These are phyloP conservation scores for Aphodius granarius DNA, from an alignment of 2,888 invertebrate genomes.

Conservation along the genomic window DNA sequence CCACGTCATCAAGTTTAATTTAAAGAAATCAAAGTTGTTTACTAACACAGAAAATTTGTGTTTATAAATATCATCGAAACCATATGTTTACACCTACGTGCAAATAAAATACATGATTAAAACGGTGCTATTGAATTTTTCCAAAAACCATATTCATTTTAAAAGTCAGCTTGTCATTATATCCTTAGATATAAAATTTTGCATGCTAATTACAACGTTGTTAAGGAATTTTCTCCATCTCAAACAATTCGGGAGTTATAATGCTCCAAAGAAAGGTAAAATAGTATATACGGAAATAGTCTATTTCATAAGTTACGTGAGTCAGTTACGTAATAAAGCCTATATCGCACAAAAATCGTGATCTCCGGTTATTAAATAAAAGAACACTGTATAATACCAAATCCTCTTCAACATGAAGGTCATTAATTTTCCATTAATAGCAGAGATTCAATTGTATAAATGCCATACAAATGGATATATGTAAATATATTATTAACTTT, in stretches of 20 bases:
- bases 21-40: background rate
- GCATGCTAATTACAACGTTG: no score
- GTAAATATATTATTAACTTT: no score
- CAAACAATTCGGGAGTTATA: no score
- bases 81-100: background rate
- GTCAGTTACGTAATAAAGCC: no score
- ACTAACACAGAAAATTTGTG: background rate
- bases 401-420: background rate
- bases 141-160: no score
- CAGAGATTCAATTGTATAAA: background rate
- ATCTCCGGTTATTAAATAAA: background rate
- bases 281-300: no score
- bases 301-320: no score
- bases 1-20: background rate
- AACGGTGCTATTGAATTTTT: background rate
- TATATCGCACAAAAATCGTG: no score
- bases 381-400: background rate
- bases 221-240: no score
- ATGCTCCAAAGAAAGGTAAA: no score
- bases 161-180: no score
- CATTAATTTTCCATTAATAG: background rate
- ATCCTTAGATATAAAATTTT: no score
- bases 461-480: background rate
- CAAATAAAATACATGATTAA: background rate
- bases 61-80: background rate